Evolutionary conservation across 2,113 vertebrate genomes (phyloP).

Genomic region (Coregonus clupeaformis): DNA sequence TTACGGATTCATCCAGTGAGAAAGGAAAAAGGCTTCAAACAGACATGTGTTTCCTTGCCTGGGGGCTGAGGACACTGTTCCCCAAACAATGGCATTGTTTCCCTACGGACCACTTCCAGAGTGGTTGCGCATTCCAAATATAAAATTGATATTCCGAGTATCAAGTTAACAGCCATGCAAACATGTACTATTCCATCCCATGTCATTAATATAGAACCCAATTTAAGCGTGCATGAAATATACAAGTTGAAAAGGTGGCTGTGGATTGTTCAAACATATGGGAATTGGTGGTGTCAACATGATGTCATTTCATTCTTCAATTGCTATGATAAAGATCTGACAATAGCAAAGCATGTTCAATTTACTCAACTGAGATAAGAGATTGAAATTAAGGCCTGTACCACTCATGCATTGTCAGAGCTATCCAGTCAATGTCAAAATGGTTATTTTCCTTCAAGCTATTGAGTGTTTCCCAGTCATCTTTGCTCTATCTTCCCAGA

Average conservation of each 20-base stretch:
- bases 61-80: constrained; percentile 27
- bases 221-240: constrained; percentile 56
- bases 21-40: constrained; percentile 49
- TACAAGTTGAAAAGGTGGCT: constrained; percentile 28
- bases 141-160: constrained; percentile 47
- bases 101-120: constrained; percentile 40
- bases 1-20: constrained; percentile 22
- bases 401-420: background rate
- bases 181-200: constrained; percentile 40
- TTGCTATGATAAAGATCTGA: constrained; percentile 52
- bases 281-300: constrained; percentile 32
- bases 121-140: constrained; percentile 37
- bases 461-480: too few relatives aligned
- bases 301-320: constrained; percentile 46
- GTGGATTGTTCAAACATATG: constrained; percentile 65
- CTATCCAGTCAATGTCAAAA: background rate
- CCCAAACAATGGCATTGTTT: constrained; percentile 42
- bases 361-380: constrained; percentile 47
- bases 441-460: too few relatives aligned
- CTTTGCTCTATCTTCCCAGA: too few relatives aligned
- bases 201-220: constrained; percentile 44
- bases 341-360: constrained; percentile 51
- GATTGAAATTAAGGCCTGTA: constrained; percentile 2
- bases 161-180: constrained; percentile 46
- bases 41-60: constrained; percentile 42